Evolutionary conservation across 2,888 invertebrate species (phyloP).

Genomic region (Drosophila atroscutellata): DNA sequence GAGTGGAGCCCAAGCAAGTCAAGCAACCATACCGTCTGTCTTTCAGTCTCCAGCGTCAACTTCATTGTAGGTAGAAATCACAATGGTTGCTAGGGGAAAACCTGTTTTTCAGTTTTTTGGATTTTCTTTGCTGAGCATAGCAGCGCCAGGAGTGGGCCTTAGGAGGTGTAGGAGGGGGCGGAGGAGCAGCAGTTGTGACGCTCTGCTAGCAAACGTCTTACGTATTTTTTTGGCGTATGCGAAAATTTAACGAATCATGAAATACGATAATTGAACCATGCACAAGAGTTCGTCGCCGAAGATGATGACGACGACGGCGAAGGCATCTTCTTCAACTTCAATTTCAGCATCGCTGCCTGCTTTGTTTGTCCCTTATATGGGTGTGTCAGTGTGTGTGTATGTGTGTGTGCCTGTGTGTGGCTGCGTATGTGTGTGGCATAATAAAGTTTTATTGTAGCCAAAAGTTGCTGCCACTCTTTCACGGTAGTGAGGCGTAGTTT

Average conservation of each 20-base stretch:
- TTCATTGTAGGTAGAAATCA: constrained; percentile 72
- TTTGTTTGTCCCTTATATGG: constrained; percentile 50
- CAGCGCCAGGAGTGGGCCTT: not conserved
- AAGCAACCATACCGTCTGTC: constrained; percentile 34
- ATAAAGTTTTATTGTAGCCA: constrained; percentile 79
- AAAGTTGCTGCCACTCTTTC: constrained; percentile 78
- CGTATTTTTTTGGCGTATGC: constrained; percentile 76
- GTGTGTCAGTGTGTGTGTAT: constrained; percentile 18
- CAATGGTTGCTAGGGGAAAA: constrained; percentile 79
- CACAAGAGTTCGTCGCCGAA: constrained; percentile 77
- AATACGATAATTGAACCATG: constrained; percentile 84
- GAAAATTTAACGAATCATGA: constrained; percentile 84
- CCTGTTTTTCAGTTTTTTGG: constrained; percentile 69
- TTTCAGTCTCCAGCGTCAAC: constrained; percentile 44
- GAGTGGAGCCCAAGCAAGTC: constrained; percentile 34
- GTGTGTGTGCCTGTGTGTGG: constrained; percentile 26
- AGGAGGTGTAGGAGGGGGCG: not conserved
- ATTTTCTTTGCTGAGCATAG: constrained; percentile 60
- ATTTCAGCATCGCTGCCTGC: constrained; percentile 52
- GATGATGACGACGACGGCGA: constrained; percentile 26
- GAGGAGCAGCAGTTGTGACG: constrained; percentile 5
- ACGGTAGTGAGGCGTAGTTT: constrained; percentile 53
- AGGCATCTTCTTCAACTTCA: constrained; percentile 53
- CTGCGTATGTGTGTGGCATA: constrained; percentile 75
- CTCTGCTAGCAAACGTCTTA: constrained; percentile 56